phyloP scores from a whole-genome alignment of 1,140 invertebrate genomes.

The Drosophila subobscura region DNA sequence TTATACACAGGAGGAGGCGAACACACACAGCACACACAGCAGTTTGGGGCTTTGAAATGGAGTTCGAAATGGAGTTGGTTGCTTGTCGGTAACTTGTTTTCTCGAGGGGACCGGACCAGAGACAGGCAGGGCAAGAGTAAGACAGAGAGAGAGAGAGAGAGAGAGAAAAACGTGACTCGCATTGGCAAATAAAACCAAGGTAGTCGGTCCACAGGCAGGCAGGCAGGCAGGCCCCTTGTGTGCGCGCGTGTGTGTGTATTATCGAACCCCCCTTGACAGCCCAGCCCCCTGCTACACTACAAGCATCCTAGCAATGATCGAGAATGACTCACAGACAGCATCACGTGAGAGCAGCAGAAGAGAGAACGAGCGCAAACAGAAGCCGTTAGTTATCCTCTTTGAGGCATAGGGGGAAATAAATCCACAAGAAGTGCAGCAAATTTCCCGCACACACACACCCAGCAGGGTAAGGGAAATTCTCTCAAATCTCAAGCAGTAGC shows the following conservation, averaged over 20 bases:
- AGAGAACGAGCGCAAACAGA: no score
- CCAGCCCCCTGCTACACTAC: no score
- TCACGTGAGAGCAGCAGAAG: no score
- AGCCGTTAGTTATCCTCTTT: no score
- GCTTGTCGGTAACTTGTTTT: constrained; percentile 61
- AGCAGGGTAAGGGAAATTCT: no score
- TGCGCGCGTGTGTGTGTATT: constrained; percentile 28
- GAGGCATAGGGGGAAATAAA: no score
- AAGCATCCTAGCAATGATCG: background rate
- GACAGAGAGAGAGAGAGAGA: constrained; percentile 10
- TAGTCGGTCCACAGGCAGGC: constrained; percentile 22
- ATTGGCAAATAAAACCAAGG: constrained; percentile 78
- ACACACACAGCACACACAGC: no score
- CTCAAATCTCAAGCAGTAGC: no score
- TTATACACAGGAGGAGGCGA: constrained; percentile 49
- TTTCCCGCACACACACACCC: no score
- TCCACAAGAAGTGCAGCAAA: no score
- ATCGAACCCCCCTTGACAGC: background rate
- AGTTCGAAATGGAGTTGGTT: constrained; percentile 12
- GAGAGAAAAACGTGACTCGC: constrained; percentile 74
- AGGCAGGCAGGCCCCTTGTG: constrained; percentile 22
- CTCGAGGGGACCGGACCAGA: constrained; percentile 16
- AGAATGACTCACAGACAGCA: no score
- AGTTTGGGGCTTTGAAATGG: constrained; percentile 20
- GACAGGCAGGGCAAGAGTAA: constrained; percentile 14